Percentiles rank a stretch among this genome's conserved stretches.
Conservation (phyloP, 2,888 invertebrate genomes). For the Limnephilus auricula region DNA sequence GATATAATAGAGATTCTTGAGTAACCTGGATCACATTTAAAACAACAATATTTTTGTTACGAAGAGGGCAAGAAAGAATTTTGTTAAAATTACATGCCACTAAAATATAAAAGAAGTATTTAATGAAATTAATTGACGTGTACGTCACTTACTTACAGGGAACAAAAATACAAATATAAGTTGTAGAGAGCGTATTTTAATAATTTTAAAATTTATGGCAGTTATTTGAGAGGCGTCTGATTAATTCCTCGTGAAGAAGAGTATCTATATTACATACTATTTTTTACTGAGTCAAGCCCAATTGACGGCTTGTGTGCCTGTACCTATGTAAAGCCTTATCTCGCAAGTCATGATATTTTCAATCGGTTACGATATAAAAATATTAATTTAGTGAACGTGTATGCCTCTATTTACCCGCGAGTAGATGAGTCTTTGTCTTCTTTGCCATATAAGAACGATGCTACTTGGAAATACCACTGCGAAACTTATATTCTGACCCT, state of each 20-base stretch:
- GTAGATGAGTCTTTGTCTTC: neutral
- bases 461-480: neutral
- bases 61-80: too few relatives aligned
- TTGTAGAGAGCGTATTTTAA: too few relatives aligned
- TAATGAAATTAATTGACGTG: too few relatives aligned
- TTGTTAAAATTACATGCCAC: too few relatives aligned
- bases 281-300: neutral
- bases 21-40: too few relatives aligned
- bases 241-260: neutral
- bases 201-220: neutral
- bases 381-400: neutral
- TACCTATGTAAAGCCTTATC: neutral
- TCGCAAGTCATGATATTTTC: slow-evolving; percentile 22
- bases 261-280: neutral
- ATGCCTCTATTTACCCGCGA: neutral
- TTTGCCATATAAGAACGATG: neutral
- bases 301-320: neutral
- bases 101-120: too few relatives aligned
- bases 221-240: neutral
- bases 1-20: too few relatives aligned
- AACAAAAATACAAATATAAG: too few relatives aligned
- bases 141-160: too few relatives aligned
- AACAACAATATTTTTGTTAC: too few relatives aligned
- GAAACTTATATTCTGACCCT: neutral
- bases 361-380: neutral